These are phyloP conservation scores for Torymus auratus DNA, from an alignment of 2,888 invertebrate genomes.

Conservation along the genomic window DNA sequence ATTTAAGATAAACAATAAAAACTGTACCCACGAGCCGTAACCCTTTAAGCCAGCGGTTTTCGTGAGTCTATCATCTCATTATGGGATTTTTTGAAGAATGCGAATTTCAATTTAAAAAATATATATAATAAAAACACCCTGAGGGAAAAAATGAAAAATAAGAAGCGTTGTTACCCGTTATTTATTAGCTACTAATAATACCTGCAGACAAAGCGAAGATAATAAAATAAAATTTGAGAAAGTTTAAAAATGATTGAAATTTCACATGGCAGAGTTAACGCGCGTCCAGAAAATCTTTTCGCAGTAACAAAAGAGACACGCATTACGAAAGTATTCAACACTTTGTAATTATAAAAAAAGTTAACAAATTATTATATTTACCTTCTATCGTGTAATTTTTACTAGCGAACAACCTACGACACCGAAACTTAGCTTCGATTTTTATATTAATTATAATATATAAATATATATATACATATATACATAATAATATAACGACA, in stretches of 20 bases:
- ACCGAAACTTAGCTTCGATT: slow-evolving; percentile 60
- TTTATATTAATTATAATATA: slow-evolving; percentile 58
- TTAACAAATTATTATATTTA: slow-evolving; percentile 56
- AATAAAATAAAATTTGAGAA: slow-evolving; percentile 28
- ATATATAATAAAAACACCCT: slow-evolving; percentile 42
- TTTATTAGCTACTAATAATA: slow-evolving; percentile 49
- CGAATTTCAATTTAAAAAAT: slow-evolving; percentile 66
- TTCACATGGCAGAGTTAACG: slow-evolving; percentile 35
- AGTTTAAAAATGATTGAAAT: slow-evolving; percentile 25
- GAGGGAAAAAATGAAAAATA: slow-evolving; percentile 32
- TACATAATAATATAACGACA: slow-evolving; percentile 57
- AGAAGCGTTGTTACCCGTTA: slow-evolving; percentile 50
- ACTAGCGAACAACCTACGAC: slow-evolving; percentile 60
- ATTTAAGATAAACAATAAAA: slow-evolving; percentile 20
- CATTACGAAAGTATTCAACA: slow-evolving; percentile 50
- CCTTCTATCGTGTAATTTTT: slow-evolving; percentile 59
- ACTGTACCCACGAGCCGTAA: not conserved
- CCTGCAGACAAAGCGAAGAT: slow-evolving; percentile 36
- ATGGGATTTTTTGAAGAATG: slow-evolving; percentile 66
- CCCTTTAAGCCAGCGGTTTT: slow-evolving; percentile 19
- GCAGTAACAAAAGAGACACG: slow-evolving; percentile 33
- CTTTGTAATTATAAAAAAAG: slow-evolving; percentile 56
- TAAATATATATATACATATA: slow-evolving; percentile 48
- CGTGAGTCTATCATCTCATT: slow-evolving; percentile 60
- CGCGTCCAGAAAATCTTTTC: slow-evolving; percentile 46